A percentile compares a stretch with the other conserved stretches of the same genome.
These are phyloP conservation scores for Danio aesculapii DNA, from an alignment of 2,797 vertebrate species.

Conservation along the genomic window DNA sequence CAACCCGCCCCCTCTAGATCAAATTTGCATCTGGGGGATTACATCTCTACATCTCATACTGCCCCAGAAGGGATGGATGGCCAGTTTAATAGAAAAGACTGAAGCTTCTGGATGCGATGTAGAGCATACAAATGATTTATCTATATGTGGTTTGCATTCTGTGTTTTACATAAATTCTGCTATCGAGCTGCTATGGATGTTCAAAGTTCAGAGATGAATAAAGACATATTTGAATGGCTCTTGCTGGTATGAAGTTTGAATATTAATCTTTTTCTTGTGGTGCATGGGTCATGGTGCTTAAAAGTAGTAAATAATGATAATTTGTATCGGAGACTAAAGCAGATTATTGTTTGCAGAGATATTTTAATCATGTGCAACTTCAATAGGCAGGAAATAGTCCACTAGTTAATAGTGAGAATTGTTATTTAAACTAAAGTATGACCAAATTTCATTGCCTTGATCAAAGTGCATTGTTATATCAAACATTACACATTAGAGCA, in stretches of 20 bases:
- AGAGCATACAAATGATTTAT: not conserved
- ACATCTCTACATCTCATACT: slow-evolving; percentile 17
- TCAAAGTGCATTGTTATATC: too few relatives aligned
- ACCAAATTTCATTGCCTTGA: too few relatives aligned
- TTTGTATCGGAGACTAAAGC: not conserved
- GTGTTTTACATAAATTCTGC: not conserved
- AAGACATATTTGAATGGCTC: slow-evolving; percentile 1
- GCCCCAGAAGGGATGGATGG: slow-evolving; percentile 5
- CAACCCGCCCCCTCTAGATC: slow-evolving; percentile 13
- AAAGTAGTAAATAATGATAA: not conserved
- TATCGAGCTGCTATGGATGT: not conserved
- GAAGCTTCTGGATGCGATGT: slow-evolving; percentile 2
- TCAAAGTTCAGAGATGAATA: not conserved
- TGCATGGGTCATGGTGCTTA: too few relatives aligned
- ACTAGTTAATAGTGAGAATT: too few relatives aligned
- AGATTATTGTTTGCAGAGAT: not conserved
- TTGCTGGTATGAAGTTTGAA: not conserved
- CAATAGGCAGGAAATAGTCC: too few relatives aligned
- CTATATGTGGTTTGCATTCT: not conserved
- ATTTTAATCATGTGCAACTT: slow-evolving; percentile 6
- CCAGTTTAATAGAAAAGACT: not conserved
- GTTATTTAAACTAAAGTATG: too few relatives aligned
- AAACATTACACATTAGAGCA: too few relatives aligned
- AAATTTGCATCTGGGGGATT: slow-evolving; percentile 25
- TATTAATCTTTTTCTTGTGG: not conserved